Conservation (phyloP, 1,140 invertebrate species). For the Samia ricini region DNA sequence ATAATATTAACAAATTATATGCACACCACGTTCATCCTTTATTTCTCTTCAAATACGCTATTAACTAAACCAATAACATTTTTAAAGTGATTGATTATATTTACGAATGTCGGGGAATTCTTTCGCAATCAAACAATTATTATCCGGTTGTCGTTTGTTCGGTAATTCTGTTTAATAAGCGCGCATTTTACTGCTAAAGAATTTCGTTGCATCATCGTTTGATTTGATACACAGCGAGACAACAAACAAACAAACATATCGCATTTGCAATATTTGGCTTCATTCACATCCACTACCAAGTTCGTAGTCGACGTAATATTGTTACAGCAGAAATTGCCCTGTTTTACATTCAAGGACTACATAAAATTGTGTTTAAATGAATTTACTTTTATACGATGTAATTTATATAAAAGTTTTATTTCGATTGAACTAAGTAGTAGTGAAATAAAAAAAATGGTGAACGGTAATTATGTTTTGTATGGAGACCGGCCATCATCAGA, state of each 20-base stretch:
- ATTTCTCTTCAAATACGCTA: background rate
- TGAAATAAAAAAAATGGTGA: conserved; percentile 57
- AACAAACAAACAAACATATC: conserved; percentile 63
- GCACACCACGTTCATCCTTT: background rate
- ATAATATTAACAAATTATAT: no score
- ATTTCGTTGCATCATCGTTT: conserved; percentile 41
- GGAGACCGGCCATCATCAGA: conserved; percentile 64
- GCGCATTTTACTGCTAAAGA: conserved; percentile 44
- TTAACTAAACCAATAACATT: background rate
- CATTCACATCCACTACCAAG: conserved; percentile 28
- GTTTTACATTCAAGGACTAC: conserved; percentile 3
- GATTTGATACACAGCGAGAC: conserved; percentile 23
- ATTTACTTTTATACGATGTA: background rate
- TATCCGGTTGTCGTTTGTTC: conserved; percentile 18
- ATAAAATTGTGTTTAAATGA: conserved; percentile 9
- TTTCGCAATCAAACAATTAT: conserved; percentile 18
- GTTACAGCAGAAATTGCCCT: background rate
- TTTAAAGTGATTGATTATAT: background rate
- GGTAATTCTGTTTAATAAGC: conserved; percentile 28
- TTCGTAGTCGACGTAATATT: conserved; percentile 1
- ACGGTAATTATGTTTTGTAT: conserved; percentile 68
- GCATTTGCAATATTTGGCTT: conserved; percentile 34
- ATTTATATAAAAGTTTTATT: background rate
- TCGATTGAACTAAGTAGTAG: conserved; percentile 2
- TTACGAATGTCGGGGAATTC: conserved; percentile 18